Percentiles rank a stretch among this genome's conserved stretches.
phyloP scores from a whole-genome alignment of 2,113 vertebrate species.

The Xyliphius kryptos region DNA sequence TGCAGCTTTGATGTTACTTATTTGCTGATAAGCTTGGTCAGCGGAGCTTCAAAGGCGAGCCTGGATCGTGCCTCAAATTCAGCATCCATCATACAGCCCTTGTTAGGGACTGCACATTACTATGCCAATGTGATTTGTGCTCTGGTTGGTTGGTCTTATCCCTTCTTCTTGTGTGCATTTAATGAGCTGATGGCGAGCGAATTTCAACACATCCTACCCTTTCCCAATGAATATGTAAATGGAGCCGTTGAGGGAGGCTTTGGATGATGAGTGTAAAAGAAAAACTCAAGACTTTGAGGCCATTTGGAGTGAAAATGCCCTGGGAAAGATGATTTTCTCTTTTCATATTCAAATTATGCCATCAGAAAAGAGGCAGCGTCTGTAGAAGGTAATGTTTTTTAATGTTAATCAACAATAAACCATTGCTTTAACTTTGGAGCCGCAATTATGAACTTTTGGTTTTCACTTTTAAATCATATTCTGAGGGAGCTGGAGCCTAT shows the following conservation, averaged over 20 bases:
- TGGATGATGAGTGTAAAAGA: conserved; percentile 8
- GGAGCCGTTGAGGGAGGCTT: background rate
- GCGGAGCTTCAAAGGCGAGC: background rate
- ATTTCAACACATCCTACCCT: conserved; percentile 6
- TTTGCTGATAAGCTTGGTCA: conserved; percentile 9
- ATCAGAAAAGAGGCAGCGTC: background rate
- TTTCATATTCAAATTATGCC: background rate
- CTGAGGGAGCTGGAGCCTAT: too few relatives aligned
- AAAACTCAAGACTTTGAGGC: background rate
- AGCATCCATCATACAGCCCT: background rate
- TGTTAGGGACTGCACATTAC: conserved; percentile 10
- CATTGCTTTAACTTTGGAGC: too few relatives aligned
- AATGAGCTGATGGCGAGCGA: background rate
- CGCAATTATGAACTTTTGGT: too few relatives aligned
- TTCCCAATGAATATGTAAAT: conserved; percentile 8
- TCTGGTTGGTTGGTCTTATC: background rate
- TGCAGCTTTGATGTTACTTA: conserved; percentile 1
- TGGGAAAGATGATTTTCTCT: background rate
- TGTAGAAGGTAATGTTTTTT: background rate
- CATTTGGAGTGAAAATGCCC: background rate
- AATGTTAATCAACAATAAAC: background rate
- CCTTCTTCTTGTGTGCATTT: background rate
- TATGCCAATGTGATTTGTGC: background rate
- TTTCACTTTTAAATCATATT: too few relatives aligned
- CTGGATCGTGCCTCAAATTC: background rate